Evolutionary conservation across 2,797 vertebrate genomes (phyloP).

Genomic region (Manis javanica): DNA sequence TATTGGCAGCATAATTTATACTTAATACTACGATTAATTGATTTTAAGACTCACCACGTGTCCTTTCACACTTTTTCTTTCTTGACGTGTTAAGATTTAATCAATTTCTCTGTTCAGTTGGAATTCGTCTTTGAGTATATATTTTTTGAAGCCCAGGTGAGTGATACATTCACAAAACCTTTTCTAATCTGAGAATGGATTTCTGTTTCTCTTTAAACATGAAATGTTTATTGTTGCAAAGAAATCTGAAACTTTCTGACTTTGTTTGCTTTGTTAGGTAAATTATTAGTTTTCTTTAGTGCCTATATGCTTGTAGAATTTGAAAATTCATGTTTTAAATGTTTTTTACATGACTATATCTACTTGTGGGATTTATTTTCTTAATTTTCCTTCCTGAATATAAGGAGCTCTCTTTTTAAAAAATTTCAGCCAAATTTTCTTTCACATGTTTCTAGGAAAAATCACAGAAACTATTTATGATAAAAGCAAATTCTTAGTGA

Average conservation of each 20-base stretch:
- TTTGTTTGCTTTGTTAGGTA: not conserved
- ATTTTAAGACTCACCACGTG: not conserved
- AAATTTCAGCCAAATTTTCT: not conserved
- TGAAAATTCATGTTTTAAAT: not conserved
- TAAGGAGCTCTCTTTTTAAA: not conserved
- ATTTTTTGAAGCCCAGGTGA: not conserved
- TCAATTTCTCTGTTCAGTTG: not conserved
- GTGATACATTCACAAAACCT: not conserved
- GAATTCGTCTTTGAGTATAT: not conserved
- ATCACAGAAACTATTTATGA: not conserved
- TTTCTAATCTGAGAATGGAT: not conserved
- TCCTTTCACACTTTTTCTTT: not conserved
- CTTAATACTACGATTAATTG: conserved; percentile 7
- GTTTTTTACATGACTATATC: not conserved
- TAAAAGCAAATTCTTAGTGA: not conserved
- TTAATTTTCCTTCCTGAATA: not conserved
- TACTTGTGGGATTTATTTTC: not conserved
- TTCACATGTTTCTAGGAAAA: not conserved
- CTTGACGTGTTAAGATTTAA: conserved; percentile 16
- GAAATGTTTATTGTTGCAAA: not conserved
- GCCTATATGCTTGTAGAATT: not conserved
- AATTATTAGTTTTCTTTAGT: not conserved
- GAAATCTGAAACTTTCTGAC: not conserved
- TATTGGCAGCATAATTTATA: not conserved
- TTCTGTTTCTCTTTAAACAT: not conserved